Evolutionary conservation across 2,888 invertebrate species (phyloP).

Genomic region (Pachymerium ferrugineum): DNA sequence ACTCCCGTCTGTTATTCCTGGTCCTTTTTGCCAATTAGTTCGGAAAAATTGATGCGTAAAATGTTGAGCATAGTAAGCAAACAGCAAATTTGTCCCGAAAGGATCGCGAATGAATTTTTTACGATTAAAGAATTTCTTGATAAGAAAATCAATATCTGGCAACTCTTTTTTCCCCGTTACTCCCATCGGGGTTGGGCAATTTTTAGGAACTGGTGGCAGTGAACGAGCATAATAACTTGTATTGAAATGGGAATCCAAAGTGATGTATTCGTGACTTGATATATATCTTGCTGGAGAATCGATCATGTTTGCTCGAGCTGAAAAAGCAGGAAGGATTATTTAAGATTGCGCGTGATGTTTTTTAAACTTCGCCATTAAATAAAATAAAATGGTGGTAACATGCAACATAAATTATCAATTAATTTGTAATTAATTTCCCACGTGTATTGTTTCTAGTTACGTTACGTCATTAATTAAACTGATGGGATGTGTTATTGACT

Average conservation of each 20-base stretch:
- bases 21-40: constrained; percentile 45
- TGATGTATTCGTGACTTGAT: constrained; percentile 45
- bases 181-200: constrained; percentile 49
- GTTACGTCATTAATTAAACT: too few species aligned
- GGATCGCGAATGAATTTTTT: constrained; percentile 47
- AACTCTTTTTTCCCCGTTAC: constrained; percentile 40
- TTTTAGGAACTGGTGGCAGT: constrained; percentile 46
- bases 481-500: too few species aligned
- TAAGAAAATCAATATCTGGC: constrained; percentile 42
- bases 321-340: constrained; percentile 25
- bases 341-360: neutral
- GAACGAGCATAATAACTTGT: constrained; percentile 44
- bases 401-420: neutral
- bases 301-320: constrained; percentile 44
- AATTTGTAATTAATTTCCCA: too few species aligned
- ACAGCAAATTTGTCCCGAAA: constrained; percentile 46
- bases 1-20: constrained; percentile 46
- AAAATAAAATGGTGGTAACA: neutral
- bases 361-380: neutral
- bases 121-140: constrained; percentile 45
- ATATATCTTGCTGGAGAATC: constrained; percentile 46
- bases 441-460: too few species aligned
- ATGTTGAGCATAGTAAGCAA: constrained; percentile 49
- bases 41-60: constrained; percentile 51
- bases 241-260: constrained; percentile 45